Base-by-base conservation (phyloP, 1,140 invertebrate genomes). In the Sarcophaga peregrina region DNA sequence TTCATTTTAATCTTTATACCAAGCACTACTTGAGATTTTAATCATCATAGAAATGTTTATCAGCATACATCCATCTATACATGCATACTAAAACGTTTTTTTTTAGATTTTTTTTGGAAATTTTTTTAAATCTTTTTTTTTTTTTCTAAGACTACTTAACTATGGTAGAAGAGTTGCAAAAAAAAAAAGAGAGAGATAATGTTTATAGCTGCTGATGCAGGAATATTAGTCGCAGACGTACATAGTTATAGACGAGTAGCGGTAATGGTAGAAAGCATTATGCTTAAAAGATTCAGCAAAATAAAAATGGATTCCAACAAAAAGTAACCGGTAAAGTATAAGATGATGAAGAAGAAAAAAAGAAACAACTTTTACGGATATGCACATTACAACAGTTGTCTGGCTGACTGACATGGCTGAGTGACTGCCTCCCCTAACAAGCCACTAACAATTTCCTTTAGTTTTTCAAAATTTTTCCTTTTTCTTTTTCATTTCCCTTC, bases 81-180 rank as follows among this genome's bases (percentile, higher is more conserved):
- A 13, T 58, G 13, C 13, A 37, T 37, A 37, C 4, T 37, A 37
- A 37, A 37, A 37, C 25, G 25, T 37, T 37, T 37, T 1, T 37
- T 2, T 37, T 37, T 37, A 37, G 4, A 2, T 37, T 37, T 37
- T 37, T 37, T 37, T 4, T n/a, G n/a, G n/a, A 37, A 37, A 37
- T 37, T 37, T 37, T 37, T 37, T 37, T 1, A 37, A 37, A 37
- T 37, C 15, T 58, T 58, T 58, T n/a, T 58, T 58, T 58, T 58
- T 58, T n/a, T 58, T 58, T 58, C n/a, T 58, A 58, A 58, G 54
- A 58, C 54, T 58, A 58, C 54, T 58, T 58, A 58, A 58, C 54
- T n/a, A 58, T 58, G n/a, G 54, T 58, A 58, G 6, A 11, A n/a
- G n/a, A n/a, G n/a, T n/a, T n/a, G n/a, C n/a, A 37, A 37, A 37